Evolutionary conservation across 2,113 vertebrate genomes (phyloP), one percentile per base, ranked within the genome.

Genomic region (Ailuropoda melanoleuca): DNA sequence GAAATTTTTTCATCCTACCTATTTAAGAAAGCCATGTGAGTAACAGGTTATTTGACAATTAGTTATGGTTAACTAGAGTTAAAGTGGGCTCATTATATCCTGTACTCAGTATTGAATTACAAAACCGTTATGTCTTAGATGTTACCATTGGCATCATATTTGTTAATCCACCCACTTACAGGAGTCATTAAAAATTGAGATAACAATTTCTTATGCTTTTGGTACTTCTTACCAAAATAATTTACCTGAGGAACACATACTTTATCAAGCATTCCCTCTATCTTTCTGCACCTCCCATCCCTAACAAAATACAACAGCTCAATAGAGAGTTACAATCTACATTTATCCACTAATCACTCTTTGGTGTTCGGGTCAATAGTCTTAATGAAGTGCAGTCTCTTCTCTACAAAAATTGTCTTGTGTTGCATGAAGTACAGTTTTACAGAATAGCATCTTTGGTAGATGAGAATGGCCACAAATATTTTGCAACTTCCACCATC

Each of bases 161-260:
- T 97, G 8, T 74, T 92, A 84, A 94, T 56, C 24, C 15, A 50
- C 93, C 8, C 37, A 80, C 74, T 96, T 93, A 82, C 23, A 95
- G 53, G 53, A 88, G 62, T 70, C 0, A 58, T 96, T 84, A 55
- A 37, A 91, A 60, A 95, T 37, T 84, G 43, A 85, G 24, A 8
- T 26, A 82, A 39, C 37, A 62, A 48, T 88, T 68, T 75, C 58
- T 97, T 93, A 93, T 34, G 92, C 18, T 83, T 97, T 95, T 56
- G 64, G 12, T 60, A n/a, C 55, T 43, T 56, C 13, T 93, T 93
- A 29, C 85, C 91, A 64, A 97, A 97, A 96, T 96, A 97, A 97
- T 97, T 97, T 96, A 88, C 56, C 23, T 34, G 77, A 64, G 85
- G 80, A 58, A 14, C 50, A 87, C 90, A 88, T 15, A 5, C 55